phyloP scores from a whole-genome alignment of 2,888 invertebrate species.

The Drosophila tripunctata region DNA sequence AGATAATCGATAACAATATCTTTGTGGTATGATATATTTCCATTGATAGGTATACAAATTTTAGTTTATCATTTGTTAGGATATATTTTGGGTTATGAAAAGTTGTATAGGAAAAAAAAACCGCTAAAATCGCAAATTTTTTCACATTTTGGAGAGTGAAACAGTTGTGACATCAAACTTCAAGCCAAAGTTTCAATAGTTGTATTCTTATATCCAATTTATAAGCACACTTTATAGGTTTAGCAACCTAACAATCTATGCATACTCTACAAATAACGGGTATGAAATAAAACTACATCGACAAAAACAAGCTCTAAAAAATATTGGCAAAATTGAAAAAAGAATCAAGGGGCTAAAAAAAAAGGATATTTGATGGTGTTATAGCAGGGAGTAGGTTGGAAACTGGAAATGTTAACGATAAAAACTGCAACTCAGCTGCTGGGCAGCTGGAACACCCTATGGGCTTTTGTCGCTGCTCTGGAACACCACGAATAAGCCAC shows the following conservation, averaged over 20 bases:
- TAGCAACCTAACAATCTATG: not conserved
- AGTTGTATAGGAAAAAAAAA: no score
- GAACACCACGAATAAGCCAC: constrained; percentile 65
- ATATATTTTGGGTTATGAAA: no score
- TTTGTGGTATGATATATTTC: no score
- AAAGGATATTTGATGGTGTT: constrained; percentile 12
- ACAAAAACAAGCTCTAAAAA: constrained; percentile 31
- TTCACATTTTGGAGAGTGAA: no score
- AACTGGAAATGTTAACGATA: constrained; percentile 56
- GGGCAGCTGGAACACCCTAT: not conserved
- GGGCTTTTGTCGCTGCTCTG: constrained; percentile 37
- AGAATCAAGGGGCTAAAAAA: constrained; percentile 26
- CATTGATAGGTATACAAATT: no score
- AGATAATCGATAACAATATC: no score
- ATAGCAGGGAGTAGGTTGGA: not conserved
- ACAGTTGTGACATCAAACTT: no score
- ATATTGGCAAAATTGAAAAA: constrained; percentile 45
- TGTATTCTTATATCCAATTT: no score
- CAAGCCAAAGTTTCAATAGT: no score
- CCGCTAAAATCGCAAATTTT: no score
- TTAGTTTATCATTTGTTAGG: no score
- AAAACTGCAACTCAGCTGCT: constrained; percentile 50
- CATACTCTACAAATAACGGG: not conserved
- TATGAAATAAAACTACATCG: not conserved
- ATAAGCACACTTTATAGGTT: no score